phyloP scores from a whole-genome alignment of 2,797 vertebrate genomes.

The Cryptoblepharus egeriae region DNA sequence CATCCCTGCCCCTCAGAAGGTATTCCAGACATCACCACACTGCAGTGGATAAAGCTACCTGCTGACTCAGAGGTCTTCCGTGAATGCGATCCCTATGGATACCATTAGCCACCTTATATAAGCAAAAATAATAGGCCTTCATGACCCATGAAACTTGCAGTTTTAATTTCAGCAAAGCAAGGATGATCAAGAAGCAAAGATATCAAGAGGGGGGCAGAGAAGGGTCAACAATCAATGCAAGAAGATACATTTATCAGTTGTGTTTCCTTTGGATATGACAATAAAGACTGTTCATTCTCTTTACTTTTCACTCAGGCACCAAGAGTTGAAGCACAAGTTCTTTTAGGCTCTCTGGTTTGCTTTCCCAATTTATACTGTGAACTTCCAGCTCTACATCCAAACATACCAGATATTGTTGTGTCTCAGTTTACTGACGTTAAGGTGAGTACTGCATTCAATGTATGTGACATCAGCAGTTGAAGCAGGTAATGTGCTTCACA shows the following conservation, averaged over 20 bases:
- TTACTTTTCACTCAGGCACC: constrained; percentile 83
- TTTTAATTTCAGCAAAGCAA: background rate
- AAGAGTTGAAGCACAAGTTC: constrained; percentile 95
- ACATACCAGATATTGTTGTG: constrained; percentile 87
- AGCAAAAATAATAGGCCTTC: background rate
- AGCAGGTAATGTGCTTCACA: background rate
- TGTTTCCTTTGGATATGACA: background rate
- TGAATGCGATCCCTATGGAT: no score
- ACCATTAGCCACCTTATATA: background rate
- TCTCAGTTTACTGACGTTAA: constrained; percentile 96
- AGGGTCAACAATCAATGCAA: background rate
- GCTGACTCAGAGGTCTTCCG: no score
- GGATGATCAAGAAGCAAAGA: background rate
- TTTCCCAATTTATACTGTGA: constrained; percentile 95
- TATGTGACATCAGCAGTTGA: background rate
- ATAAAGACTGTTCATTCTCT: constrained; percentile 26
- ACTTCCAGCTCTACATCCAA: constrained; percentile 93
- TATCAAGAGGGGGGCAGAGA: background rate
- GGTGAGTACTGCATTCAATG: constrained; percentile 72
- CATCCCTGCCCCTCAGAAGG: no score
- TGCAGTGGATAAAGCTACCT: no score
- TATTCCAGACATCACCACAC: no score
- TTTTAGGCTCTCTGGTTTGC: constrained; percentile 96
- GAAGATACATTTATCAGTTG: background rate
- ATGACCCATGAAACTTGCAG: background rate